Conservation (phyloP, 2,797 vertebrate species). For the Propithecus deckenii region DNA sequence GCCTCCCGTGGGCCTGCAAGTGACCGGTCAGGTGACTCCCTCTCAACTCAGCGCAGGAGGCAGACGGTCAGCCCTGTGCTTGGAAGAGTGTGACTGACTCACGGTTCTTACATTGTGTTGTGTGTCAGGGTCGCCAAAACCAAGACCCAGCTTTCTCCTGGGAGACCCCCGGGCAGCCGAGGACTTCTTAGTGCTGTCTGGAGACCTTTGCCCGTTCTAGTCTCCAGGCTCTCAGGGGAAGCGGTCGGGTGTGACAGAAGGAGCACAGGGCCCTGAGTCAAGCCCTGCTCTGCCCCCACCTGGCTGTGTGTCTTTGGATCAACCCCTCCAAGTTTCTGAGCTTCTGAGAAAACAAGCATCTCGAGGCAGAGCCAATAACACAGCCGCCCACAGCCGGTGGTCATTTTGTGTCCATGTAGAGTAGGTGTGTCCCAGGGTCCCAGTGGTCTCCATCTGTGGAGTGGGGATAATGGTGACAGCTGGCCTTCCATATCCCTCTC, state of each 20-base stretch:
- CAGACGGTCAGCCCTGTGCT: neutral
- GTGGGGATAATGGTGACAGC: neutral
- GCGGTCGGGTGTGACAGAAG: neutral
- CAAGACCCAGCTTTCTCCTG: neutral
- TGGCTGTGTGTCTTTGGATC: neutral
- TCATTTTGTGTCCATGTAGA: fast-evolving
- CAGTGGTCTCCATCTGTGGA: neutral
- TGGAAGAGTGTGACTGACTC: neutral
- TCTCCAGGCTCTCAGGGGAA: neutral
- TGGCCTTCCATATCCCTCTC: neutral
- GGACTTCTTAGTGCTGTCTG: neutral
- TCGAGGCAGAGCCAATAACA: neutral
- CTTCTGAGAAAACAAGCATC: neutral
- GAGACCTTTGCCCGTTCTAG: neutral
- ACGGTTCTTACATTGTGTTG: neutral
- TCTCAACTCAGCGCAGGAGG: neutral
- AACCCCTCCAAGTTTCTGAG: neutral
- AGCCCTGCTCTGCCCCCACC: neutral
- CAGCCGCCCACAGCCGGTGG: neutral
- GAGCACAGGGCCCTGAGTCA: no score
- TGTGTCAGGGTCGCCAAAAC: neutral
- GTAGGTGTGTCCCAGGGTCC: neutral
- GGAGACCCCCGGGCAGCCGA: neutral
- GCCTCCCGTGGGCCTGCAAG: no score
- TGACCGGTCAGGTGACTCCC: neutral